Evolutionary conservation across 2,797 vertebrate species (phyloP).

Genomic region (Hylomyscus alleni): DNA sequence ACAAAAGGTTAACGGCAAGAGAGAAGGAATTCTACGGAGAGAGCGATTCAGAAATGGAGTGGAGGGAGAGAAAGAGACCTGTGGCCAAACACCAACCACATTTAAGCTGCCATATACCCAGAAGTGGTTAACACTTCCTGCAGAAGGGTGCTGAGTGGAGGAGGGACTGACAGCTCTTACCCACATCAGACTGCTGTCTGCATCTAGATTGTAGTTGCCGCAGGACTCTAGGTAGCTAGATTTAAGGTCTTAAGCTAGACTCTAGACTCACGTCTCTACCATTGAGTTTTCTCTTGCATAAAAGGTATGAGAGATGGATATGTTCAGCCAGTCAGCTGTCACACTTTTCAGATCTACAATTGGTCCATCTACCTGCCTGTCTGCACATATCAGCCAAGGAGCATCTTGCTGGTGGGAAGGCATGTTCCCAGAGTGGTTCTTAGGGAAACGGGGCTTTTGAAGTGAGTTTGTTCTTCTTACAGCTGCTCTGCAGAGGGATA

Average conservation of each 20-base stretch:
- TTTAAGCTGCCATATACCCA: background rate
- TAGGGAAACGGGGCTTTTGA: conserved; percentile 45
- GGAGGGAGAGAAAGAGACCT: background rate
- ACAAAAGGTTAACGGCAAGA: background rate
- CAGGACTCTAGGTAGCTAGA: background rate
- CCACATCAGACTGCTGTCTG: background rate
- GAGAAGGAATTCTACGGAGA: conserved; percentile 13
- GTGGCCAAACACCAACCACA: background rate
- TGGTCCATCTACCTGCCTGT: conserved; percentile 16
- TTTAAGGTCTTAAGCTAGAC: conserved; percentile 18
- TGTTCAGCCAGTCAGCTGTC: background rate
- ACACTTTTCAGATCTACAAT: background rate
- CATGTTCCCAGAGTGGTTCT: background rate
- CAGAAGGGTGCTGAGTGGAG: background rate
- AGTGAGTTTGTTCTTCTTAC: background rate
- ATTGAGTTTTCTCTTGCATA: conserved; percentile 5
- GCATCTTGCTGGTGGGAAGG: background rate
- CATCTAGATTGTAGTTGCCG: background rate
- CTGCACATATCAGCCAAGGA: conserved; percentile 47
- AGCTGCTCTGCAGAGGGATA: conserved; percentile 71
- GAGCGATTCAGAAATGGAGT: conserved; percentile 18
- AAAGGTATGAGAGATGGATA: background rate
- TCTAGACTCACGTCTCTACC: background rate
- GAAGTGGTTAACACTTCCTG: background rate
- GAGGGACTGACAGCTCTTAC: background rate